These are phyloP conservation scores for Euphydryas editha DNA, from an alignment of 2,888 invertebrate genomes.

Conservation along the genomic window DNA sequence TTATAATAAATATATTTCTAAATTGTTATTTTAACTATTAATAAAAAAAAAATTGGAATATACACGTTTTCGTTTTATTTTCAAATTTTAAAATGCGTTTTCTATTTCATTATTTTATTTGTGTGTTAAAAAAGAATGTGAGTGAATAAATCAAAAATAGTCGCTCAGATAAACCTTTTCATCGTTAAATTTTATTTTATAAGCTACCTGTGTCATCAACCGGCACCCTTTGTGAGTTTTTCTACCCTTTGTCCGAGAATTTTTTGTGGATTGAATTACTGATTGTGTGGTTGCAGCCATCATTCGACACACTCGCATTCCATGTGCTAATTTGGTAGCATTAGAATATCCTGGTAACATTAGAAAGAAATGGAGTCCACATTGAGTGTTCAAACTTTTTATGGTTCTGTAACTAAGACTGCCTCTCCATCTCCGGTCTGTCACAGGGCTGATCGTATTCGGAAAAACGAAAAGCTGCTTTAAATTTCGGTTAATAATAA, in stretches of 20 bases:
- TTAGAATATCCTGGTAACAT: conserved; percentile 39
- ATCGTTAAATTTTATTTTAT: conserved; percentile 46
- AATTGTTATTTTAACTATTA: too few species aligned
- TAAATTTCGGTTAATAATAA: too few species aligned
- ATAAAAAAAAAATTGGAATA: too few species aligned
- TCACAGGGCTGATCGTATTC: too few species aligned
- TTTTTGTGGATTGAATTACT: conserved; percentile 73
- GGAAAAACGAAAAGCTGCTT: too few species aligned
- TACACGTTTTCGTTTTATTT: too few species aligned
- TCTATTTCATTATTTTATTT: too few species aligned
- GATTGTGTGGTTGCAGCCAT: conserved; percentile 71
- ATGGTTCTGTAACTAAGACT: too few species aligned
- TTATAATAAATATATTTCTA: too few species aligned
- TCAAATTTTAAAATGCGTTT: too few species aligned
- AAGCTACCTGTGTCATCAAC: conserved; percentile 78
- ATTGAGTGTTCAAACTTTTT: neutral
- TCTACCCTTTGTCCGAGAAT: conserved; percentile 67
- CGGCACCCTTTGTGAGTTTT: conserved; percentile 66
- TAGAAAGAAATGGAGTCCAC: conserved; percentile 5
- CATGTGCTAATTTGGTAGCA: conserved; percentile 72
- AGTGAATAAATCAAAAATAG: conserved; percentile 6
- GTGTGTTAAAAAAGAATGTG: neutral
- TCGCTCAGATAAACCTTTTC: conserved; percentile 2
- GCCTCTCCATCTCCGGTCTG: too few species aligned
- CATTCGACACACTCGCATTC: conserved; percentile 76